A percentile compares a stretch with the other conserved stretches of the same genome.
Conservation (phyloP, 2,113 vertebrate species). For the Silurus glanis region DNA sequence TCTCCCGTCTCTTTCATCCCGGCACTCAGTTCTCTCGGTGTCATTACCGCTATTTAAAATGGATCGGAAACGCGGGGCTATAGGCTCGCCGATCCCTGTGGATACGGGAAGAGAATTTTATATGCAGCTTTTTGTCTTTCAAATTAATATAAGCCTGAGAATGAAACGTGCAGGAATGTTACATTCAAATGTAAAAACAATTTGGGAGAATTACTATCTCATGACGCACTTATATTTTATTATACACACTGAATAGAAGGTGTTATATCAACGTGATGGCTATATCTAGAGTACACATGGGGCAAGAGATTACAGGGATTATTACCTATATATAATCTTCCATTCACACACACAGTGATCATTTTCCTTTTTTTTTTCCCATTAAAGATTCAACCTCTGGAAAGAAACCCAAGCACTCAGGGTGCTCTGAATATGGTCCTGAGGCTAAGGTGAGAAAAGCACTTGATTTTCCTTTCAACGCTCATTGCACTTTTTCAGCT, state of each 20-base stretch:
- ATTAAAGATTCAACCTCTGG: conserved; percentile 69
- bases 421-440: conserved; percentile 92
- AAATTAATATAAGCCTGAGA: neutral
- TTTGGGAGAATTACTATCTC: neutral
- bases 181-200: neutral
- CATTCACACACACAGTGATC: conserved; percentile 12
- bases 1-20: neutral
- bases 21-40: conserved; percentile 7
- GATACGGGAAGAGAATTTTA: neutral
- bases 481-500: conserved; percentile 11
- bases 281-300: neutral
- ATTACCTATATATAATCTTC: conserved; percentile 13
- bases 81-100: neutral
- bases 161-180: neutral
- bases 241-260: neutral
- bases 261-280: neutral
- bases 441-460: conserved; percentile 86
- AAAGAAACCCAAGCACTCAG: conserved; percentile 74
- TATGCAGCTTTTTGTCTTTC: neutral
- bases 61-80: neutral
- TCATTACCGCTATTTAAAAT: conserved; percentile 11
- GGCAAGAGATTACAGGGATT: conserved; percentile 9
- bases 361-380: neutral
- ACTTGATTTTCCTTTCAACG: conserved; percentile 57
- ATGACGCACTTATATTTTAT: neutral